Base-by-base conservation (phyloP, 2,113 vertebrate genomes). In the Fregetta grallaria region DNA sequence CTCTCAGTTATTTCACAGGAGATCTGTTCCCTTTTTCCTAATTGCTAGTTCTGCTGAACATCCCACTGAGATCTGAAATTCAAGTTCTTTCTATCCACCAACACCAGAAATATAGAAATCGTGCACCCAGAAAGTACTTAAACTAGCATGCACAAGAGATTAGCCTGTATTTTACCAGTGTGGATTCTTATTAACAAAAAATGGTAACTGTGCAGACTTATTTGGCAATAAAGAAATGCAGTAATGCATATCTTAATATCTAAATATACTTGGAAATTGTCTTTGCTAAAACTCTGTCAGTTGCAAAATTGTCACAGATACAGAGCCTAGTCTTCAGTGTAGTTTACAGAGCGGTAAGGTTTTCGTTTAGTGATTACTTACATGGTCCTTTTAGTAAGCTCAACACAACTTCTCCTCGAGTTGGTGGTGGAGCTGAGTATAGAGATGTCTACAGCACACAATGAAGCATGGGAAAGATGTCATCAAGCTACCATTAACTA, bases 1-100 rank as follows among this genome's bases (percentile, higher is more conserved):
- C 61, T 84, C 38, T 87, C 50, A 52, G n/a, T 72, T 86, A 91
- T 94, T 86, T 92, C 91, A 95, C 93, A 89, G 27, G 94, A 96
- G 94, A 94, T 91, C 91, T 96, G 89, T 65, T 94, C 89, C 36
- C 76, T 92, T 95, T 96, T 95, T 96, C 73, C 61, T 95, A 96
- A 94, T 95, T 96, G 80, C 76, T 85, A n/a, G 50, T 91, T 91
- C 86, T 89, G 13, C 52, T 74, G 52, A 94, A 85, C 62, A 71
- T 87, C 61, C 94, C 76, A 91, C 8, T 81, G 93, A 95, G 93
- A 92, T 87, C 38, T 89, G 77, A 95, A 92, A 91, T 59, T 84
- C 80, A 87, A 81, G 16, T 36, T 75, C 62, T 92, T 96, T 78
- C 68, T 86, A 23, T 47, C n/a, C 34, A 55, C 21, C 56, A 47